These are phyloP conservation scores for Lynx canadensis DNA, from an alignment of 2,113 vertebrate species.

Conservation along the genomic window DNA sequence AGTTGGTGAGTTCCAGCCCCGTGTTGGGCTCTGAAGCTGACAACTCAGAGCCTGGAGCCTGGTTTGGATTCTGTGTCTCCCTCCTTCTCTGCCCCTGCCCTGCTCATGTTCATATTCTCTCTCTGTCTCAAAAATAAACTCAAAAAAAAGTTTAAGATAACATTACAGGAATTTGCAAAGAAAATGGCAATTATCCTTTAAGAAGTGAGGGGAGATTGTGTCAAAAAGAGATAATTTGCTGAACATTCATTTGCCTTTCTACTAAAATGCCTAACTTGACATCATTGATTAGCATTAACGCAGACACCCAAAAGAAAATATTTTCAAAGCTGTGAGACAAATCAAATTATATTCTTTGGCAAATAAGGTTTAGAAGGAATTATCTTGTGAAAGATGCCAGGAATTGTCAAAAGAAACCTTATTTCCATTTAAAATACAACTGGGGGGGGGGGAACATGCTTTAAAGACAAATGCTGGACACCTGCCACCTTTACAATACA, in stretches of 20 bases:
- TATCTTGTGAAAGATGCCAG: not conserved
- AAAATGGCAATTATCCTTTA: conserved; percentile 10
- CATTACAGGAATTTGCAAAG: not conserved
- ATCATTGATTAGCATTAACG: conserved; percentile 21
- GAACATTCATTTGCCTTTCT: conserved; percentile 27
- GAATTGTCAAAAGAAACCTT: conserved; percentile 2
- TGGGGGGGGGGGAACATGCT: not conserved
- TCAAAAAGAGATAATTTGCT: conserved; percentile 21
- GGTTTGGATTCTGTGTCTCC: too few species aligned
- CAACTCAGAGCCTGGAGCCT: too few species aligned
- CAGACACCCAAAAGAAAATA: conserved; percentile 40
- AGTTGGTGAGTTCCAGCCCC: too few species aligned
- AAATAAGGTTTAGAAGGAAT: conserved; percentile 44
- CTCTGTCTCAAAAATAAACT: too few species aligned
- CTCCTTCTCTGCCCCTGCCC: too few species aligned
- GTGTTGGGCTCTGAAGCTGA: too few species aligned
- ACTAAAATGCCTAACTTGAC: conserved; percentile 31
- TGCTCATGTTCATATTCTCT: too few species aligned
- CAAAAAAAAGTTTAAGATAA: too few species aligned
- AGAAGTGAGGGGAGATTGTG: not conserved
- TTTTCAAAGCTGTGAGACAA: conserved; percentile 22
- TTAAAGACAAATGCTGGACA: conserved; percentile 30
- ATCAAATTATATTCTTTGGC: conserved; percentile 41
- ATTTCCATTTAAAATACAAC: conserved; percentile 60
- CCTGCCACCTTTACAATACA: conserved; percentile 15